phyloP scores from a whole-genome alignment of 2,113 vertebrate species.

The Sardina pilchardus region DNA sequence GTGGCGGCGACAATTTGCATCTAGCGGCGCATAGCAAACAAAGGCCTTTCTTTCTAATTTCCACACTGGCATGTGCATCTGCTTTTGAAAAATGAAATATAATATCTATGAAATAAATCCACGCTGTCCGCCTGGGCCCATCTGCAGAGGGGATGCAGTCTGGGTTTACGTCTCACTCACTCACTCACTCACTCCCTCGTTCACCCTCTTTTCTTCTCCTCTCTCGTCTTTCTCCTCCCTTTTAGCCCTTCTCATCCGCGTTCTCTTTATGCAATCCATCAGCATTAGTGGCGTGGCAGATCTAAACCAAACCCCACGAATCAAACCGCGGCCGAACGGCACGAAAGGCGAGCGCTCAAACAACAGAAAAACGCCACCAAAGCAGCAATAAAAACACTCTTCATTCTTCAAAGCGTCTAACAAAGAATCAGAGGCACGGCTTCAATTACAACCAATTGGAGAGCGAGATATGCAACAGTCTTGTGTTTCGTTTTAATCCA shows the following conservation, averaged over 20 bases:
- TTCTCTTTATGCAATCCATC: slow-evolving; percentile 1
- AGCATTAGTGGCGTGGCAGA: background rate
- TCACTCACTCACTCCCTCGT: background rate
- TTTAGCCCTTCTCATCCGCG: background rate
- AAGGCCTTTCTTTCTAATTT: background rate
- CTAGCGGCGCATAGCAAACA: background rate
- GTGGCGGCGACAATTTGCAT: background rate
- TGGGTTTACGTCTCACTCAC: background rate
- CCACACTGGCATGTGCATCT: background rate
- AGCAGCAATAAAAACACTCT: background rate
- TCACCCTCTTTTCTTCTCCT: background rate
- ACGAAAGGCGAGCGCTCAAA: background rate
- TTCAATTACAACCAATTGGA: background rate
- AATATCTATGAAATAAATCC: background rate
- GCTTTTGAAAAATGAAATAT: background rate
- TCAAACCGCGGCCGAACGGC: background rate
- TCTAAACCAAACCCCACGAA: background rate
- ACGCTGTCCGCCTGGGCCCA: background rate
- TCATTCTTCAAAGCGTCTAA: background rate
- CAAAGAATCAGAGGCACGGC: background rate
- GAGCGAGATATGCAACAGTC: background rate
- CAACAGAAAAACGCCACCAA: background rate
- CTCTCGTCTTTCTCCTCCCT: background rate
- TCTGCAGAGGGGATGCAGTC: background rate
- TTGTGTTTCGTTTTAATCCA: background rate